Evolutionary conservation across 2,888 invertebrate genomes (phyloP), one percentile per base, ranked within the genome.

Genomic region (Podabrus alpinus): DNA sequence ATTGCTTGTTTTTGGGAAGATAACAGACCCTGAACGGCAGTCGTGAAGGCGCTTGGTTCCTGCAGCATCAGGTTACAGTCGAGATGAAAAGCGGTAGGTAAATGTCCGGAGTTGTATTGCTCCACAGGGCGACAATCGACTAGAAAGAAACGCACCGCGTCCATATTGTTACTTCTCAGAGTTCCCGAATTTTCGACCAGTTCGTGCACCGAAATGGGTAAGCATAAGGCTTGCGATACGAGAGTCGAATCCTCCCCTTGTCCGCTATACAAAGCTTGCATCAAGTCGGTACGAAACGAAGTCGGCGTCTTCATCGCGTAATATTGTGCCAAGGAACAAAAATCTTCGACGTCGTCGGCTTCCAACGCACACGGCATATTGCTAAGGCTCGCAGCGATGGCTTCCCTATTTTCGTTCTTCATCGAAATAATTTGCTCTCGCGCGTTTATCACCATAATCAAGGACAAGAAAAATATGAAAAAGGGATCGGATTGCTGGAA

Each of bases 61-160:
- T 97, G 97, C 74, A 99, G 89, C 97, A 99, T 97, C 83, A 99
- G 90, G 88, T 97, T 96, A 83, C 98, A 97, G 87, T 99, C 99
- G 78, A 99, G 90, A 88, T 99, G 98, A 89, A 99, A 99, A 72
- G 99, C 99, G 69, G 98, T 98, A 1, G 97, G 95, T 79, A 99
- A 91, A 89, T 99, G 98, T 0, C 99, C 99, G 71, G 94, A 94
- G 88, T 98, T 98, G 86, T 98, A 99, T 85, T 99, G 98, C 80
- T 98, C 97, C 11, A 97, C 93, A 9, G 99, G 97, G 79, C 99
- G 92, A 86, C 98, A 98, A 87, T 99, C 99, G 9, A 99, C 97
- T 78, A 99, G 90, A 87, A 99, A 99, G 87, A 98, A 99, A 82
- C 95, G 91, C 11, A 89, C 88, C 78, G 88, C 90, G 81, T 94